Base-by-base conservation (phyloP, 2,797 vertebrate species). In the Hippopotamyrus pictus region DNA sequence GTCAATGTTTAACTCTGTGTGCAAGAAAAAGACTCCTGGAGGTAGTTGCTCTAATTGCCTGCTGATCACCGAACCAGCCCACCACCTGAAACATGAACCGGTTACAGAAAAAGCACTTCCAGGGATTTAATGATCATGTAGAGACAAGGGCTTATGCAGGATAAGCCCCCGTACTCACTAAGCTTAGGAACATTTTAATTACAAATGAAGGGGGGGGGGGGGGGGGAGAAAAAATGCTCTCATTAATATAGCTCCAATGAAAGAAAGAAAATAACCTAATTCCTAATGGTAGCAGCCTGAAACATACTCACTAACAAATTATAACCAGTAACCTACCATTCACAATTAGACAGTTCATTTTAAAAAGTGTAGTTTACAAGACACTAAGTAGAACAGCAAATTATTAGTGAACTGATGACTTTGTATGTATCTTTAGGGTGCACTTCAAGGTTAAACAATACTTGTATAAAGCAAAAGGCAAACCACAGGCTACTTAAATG, bases 1-100 rank as follows among this genome's bases (percentile, higher is more conserved):
- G 88, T 51, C 37, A 59, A 84, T 84, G 25, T 88, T 85, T 84
- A 69, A 46, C 44, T 46, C 37, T 79, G 51, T 11, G 14, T 88
- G 29, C 19, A 17, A 44, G n/a, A 50, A 41, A 62, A 79, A 53
- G 33, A 54, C 29, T 87, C 37, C 33, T 51, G 19, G 76, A 84
- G 33, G 76, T 82, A 22, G 41, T 44, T 9, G 8, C 41, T 46
- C 33, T 57, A 57, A 88, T 76, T 89, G 53, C 41, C 22, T 48
- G 9, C 57, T n/a, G 29, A 79, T 53, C 51, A 53, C 17, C 37
- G 84, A 29, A 33, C 3, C 48, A 50, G 6, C 50, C 22, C 17
- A 50, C 12, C 29, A 33, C 14, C 25, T 33, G 50, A 86, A 51
- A 29, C 22, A 53, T 51, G 84, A 51, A 53, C 51, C 50, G 19